Base-by-base conservation (phyloP, 2,113 vertebrate genomes). In the Anarhynchus alexandrinus region DNA sequence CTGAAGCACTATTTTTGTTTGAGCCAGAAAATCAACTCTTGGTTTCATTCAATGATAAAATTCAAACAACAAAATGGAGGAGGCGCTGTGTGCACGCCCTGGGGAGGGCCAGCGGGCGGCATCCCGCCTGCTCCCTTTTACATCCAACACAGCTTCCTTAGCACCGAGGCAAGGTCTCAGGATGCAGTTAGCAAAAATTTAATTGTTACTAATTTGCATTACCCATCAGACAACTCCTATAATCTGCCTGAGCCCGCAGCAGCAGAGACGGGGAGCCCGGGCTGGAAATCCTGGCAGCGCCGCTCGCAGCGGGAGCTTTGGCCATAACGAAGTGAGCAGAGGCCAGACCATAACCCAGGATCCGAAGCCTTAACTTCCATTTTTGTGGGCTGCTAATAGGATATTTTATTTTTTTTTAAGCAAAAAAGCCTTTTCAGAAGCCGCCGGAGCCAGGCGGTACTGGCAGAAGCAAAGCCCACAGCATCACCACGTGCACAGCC, bases 401-500 rank as follows among this genome's bases (percentile, higher is more conserved):
- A 8, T 29, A 9, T 29, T 19, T 9, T 34, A 10, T 20, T 34
- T 80, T 43, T 71, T 26, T 43, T 5, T 3, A 6, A 21, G 12
- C 4, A 4, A 23, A 26, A 32, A 43, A 80, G 51, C 27, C 64
- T 21, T 12, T 27, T 21, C 3, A 45, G 90, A 43, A 76, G 86
- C 34, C 45, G 32, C 57, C 66, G 27, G 12, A 13, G 51, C 38
- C 79, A 54, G 74, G 66, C 5, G 58, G 45, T 20, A 3, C 29
- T 9, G 49, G 80, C 82, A 55, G 20, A 58, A 78, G 82, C 90
- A 43, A 88, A 93, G 89, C 45, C 45, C 79, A 12, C 8, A 2
- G 77, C 1, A 14, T 1, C 18, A 26, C 0, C 0, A 5, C 7
- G 19, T 0, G 40, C 20, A 1, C 47, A 18, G 79, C 62, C 43